Evolutionary conservation across 2,888 invertebrate genomes (phyloP).

Genomic region (Orthosia cruda): DNA sequence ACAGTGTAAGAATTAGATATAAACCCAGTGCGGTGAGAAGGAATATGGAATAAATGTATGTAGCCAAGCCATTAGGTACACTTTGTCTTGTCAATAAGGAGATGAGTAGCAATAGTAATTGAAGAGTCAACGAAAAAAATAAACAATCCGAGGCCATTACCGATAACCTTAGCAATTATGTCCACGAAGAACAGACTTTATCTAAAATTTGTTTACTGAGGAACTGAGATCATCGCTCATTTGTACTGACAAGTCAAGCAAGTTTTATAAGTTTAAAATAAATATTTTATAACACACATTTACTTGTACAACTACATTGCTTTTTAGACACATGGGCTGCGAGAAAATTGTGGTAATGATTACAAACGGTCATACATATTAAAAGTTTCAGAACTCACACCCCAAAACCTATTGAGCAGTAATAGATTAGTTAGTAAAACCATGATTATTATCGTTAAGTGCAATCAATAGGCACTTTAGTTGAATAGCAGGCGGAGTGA

Average conservation of each 20-base stretch:
- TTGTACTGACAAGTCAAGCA: conserved; percentile 31
- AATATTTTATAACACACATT: conserved; percentile 47
- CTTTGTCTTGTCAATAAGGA: neutral
- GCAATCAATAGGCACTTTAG: conserved; percentile 81
- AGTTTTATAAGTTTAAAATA: conserved; percentile 29
- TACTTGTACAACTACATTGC: conserved; percentile 20
- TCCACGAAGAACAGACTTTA: conserved; percentile 53
- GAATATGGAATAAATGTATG: too few species aligned
- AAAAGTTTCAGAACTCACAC: conserved; percentile 41
- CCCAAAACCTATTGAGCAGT: conserved; percentile 51
- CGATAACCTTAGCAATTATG: conserved; percentile 67
- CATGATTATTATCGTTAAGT: conserved; percentile 74
- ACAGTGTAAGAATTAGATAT: too few species aligned
- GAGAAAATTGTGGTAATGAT: conserved; percentile 3
- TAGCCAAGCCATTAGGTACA: neutral
- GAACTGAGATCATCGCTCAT: conserved; percentile 72
- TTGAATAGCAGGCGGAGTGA: conserved; percentile 73
- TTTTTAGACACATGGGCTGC: conserved; percentile 8
- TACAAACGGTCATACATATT: conserved; percentile 1
- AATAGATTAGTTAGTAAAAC: conserved; percentile 64
- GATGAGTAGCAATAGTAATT: conserved; percentile 9
- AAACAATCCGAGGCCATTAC: conserved; percentile 49
- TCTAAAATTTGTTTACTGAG: conserved; percentile 67
- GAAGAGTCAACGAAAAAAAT: conserved; percentile 14
- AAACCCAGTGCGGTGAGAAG: too few species aligned